Conservation (phyloP, 2,113 vertebrate genomes). For the Neopipo cinnamomea region DNA sequence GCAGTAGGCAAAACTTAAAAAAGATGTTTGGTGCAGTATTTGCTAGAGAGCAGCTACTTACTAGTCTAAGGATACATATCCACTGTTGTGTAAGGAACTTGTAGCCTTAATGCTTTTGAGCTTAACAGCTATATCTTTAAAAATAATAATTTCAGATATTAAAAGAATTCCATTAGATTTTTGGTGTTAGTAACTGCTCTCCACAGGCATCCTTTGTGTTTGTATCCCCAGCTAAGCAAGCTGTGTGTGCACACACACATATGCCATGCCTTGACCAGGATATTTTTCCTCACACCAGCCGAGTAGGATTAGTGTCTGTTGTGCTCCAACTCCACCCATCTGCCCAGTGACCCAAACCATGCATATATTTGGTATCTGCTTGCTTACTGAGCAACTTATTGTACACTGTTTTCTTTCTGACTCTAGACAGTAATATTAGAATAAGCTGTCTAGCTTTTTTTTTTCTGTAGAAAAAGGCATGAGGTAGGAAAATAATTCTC, state of each 20-base stretch:
- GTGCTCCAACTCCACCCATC: neutral
- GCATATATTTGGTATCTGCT: neutral
- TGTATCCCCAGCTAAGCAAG: neutral
- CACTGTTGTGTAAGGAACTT: neutral
- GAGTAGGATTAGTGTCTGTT: neutral
- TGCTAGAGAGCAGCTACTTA: neutral
- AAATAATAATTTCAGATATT: neutral
- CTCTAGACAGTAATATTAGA: neutral
- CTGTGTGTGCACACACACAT: neutral
- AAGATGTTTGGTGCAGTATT: neutral
- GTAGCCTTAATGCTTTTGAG: neutral
- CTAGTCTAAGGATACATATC: neutral
- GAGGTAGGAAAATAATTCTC: neutral
- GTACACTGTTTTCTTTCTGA: neutral
- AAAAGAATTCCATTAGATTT: neutral
- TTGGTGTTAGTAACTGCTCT: neutral
- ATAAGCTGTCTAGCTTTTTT: neutral
- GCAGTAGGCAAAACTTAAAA: neutral
- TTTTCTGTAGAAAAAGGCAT: neutral
- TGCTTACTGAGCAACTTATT: neutral
- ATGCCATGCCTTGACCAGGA: neutral
- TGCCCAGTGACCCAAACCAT: neutral
- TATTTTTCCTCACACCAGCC: neutral
- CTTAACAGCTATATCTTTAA: neutral
- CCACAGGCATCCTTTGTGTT: neutral